phyloP scores from a whole-genome alignment of 2,888 invertebrate genomes.

The Eumerus sabulonum region DNA sequence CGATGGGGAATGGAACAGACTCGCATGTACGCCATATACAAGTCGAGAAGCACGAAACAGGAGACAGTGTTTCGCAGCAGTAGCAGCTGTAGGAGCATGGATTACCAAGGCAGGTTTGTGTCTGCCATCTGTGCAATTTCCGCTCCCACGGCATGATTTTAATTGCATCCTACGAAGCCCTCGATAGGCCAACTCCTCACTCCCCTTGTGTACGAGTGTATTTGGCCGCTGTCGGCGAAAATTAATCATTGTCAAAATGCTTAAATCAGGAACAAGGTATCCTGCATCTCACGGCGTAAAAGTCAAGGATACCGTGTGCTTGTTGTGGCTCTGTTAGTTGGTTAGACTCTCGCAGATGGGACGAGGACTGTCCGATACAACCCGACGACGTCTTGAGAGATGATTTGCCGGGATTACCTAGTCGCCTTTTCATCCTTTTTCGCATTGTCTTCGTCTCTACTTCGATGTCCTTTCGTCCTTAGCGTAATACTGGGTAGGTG shows the following conservation, averaged over 20 bases:
- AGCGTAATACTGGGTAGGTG: conserved; percentile 53
- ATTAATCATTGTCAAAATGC: conserved; percentile 73
- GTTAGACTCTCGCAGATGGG: background rate
- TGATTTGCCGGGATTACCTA: conserved; percentile 45
- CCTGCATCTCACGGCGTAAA: conserved; percentile 57
- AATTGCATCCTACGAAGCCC: conserved; percentile 58
- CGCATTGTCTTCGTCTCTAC: conserved; percentile 7
- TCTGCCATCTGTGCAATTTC: conserved; percentile 60
- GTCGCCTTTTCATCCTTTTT: background rate
- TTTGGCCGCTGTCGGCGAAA: conserved; percentile 54
- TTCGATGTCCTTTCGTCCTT: conserved; percentile 4
- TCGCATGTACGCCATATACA: conserved; percentile 27
- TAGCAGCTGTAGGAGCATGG: conserved; percentile 32
- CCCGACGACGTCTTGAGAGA: conserved; percentile 57
- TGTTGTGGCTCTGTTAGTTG: conserved; percentile 38
- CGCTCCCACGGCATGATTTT: conserved; percentile 59
- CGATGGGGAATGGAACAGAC: background rate
- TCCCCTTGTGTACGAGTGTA: conserved; percentile 6
- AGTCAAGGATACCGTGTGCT: conserved; percentile 55
- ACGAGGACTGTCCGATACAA: conserved; percentile 39
- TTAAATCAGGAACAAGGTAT: conserved; percentile 70
- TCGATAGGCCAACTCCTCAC: conserved; percentile 55
- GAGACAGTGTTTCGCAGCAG: conserved; percentile 34
- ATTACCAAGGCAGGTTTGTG: conserved; percentile 56
- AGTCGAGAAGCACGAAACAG: conserved; percentile 1